A percentile compares a stretch with the other conserved stretches of the same genome.
Conservation (phyloP, 1,140 invertebrate genomes). For the Harlomillsia oculata region DNA sequence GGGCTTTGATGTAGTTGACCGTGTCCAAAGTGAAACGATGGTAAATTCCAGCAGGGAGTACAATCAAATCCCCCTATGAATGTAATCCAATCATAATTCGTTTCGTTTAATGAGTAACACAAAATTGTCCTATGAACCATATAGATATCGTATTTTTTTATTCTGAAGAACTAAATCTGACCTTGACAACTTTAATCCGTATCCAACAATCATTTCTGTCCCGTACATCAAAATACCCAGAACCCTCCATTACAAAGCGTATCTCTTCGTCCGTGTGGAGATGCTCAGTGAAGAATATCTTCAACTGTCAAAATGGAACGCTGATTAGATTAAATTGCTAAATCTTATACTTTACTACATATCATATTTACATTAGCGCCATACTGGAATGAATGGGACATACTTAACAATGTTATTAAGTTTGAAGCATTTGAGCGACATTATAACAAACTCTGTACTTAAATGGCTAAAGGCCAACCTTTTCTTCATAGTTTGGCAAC, state of each 20-base stretch:
- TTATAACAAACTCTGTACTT: neutral
- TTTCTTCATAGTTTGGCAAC: conserved; percentile 70
- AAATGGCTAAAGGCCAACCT: conserved; percentile 11
- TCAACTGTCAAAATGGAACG: conserved; percentile 50
- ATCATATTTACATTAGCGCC: too few species aligned
- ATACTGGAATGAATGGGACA: too few species aligned
- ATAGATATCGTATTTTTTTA: too few species aligned
- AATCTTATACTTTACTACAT: neutral
- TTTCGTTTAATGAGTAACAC: neutral
- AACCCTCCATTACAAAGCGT: conserved; percentile 63
- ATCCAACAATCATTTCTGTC: conserved; percentile 71
- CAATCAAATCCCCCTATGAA: conserved; percentile 75
- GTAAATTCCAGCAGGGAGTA: conserved; percentile 93
- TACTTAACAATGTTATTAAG: too few species aligned
- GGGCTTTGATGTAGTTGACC: conserved; percentile 56
- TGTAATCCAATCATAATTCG: too few species aligned
- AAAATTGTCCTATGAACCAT: neutral
- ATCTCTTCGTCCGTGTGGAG: conserved; percentile 97
- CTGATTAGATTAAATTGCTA: neutral
- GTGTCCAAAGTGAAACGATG: conserved; percentile 92
- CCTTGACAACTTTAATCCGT: conserved; percentile 65
- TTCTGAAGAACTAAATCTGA: conserved; percentile 80
- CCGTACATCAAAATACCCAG: conserved; percentile 93
- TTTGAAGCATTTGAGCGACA: neutral
- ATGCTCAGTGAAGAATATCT: conserved; percentile 79